Evolutionary conservation across 2,797 vertebrate species (phyloP).

Genomic region (Malurus splendens): DNA sequence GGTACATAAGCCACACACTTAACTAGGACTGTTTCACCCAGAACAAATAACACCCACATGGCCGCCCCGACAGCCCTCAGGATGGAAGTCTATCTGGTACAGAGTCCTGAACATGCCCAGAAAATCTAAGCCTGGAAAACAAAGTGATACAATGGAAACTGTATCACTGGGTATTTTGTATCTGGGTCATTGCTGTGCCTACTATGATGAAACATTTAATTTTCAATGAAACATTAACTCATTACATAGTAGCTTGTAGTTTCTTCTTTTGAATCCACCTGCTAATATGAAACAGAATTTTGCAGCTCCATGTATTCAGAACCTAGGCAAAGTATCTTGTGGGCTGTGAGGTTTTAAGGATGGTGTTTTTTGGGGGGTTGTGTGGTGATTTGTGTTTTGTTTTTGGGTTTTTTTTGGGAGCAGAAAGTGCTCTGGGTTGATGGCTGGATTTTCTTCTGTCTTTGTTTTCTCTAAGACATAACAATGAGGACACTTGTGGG

Average conservation of each 20-base stretch:
- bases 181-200: neutral
- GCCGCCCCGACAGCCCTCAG: neutral
- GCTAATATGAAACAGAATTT: neutral
- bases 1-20: rapidly evolving
- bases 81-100: neutral
- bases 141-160: neutral
- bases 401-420: no score
- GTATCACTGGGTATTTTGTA: neutral
- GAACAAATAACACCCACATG: neutral
- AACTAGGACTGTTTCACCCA: neutral
- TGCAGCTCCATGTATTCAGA: neutral
- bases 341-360: rapidly evolving
- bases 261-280: neutral
- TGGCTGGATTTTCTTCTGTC: neutral
- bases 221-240: neutral
- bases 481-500: neutral
- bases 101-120: rapidly evolving
- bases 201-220: neutral
- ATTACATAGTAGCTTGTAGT: rapidly evolving
- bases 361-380: rapidly evolving
- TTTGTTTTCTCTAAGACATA: neutral
- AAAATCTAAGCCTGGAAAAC: neutral
- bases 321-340: rapidly evolving
- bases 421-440: neutral
- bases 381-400: neutral